These are phyloP conservation scores for Lydus trimaculatus DNA, from an alignment of 2,888 invertebrate species.

Conservation along the genomic window DNA sequence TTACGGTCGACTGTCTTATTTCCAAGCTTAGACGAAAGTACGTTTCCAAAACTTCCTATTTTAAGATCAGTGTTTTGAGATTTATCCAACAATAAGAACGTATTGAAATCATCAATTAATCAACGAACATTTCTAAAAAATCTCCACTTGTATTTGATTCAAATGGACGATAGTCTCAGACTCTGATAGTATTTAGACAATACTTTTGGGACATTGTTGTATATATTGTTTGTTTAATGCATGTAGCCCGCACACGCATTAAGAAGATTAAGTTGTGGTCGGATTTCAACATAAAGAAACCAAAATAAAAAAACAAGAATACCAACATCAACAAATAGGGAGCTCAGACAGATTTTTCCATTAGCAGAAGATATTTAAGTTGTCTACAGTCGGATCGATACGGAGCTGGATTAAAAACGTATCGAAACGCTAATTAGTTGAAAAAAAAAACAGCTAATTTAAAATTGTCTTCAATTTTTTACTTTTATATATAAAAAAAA, in stretches of 20 bases:
- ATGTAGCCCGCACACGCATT: background rate
- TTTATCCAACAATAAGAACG: background rate
- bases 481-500: background rate
- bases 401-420: background rate
- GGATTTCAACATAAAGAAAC: background rate
- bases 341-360: background rate
- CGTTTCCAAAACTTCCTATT: background rate
- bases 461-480: background rate
- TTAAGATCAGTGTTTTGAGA: slow-evolving; percentile 3
- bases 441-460: background rate
- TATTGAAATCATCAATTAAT: background rate
- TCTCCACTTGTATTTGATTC: too few relatives aligned
- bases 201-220: background rate
- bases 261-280: background rate
- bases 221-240: background rate
- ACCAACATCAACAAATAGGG: background rate
- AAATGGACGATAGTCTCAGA: background rate
- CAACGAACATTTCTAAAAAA: too few relatives aligned
- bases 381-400: background rate
- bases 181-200: background rate
- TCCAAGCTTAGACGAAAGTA: slow-evolving; percentile 4
- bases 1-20: slow-evolving; percentile 14
- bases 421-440: background rate
- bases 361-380: background rate
- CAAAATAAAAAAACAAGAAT: background rate